These are phyloP conservation scores for Crotalus viridis DNA, from an alignment of 2,113 vertebrate species.

Conservation along the genomic window DNA sequence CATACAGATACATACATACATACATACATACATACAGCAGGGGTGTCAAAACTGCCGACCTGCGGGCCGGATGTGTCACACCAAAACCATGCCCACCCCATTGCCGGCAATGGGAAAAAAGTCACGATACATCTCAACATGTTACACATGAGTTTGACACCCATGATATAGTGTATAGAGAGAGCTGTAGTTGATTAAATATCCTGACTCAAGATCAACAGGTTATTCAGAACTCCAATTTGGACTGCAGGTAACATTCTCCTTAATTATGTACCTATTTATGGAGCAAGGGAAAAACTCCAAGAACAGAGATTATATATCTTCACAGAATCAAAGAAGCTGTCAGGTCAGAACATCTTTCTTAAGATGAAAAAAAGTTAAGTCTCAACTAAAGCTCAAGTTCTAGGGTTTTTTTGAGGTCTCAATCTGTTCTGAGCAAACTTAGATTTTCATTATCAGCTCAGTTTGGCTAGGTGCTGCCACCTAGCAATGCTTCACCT, in stretches of 20 bases:
- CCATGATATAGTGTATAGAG: not conserved
- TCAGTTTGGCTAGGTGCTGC: not conserved
- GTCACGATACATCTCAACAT: too few relatives aligned
- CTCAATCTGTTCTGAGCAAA: not conserved
- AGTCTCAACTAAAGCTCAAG: not conserved
- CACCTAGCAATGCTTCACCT: not conserved
- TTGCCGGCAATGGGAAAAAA: too few relatives aligned
- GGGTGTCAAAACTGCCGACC: too few relatives aligned
- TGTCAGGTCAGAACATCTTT: not conserved
- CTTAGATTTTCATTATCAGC: not conserved
- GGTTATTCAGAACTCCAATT: not conserved
- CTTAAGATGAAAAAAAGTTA: not conserved
- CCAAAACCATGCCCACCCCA: too few relatives aligned
- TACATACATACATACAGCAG: too few relatives aligned
- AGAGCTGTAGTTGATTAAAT: not conserved
- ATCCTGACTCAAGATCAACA: not conserved
- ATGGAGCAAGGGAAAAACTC: not conserved
- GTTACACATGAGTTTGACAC: too few relatives aligned
- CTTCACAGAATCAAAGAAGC: not conserved
- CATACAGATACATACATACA: too few relatives aligned
- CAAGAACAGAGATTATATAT: not conserved
- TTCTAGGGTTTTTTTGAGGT: not conserved
- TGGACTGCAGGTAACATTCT: not conserved
- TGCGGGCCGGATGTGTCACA: too few relatives aligned
- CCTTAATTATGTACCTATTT: not conserved